phyloP scores from a whole-genome alignment of 2,888 invertebrate species.

The Nasonovia ribisnigri region DNA sequence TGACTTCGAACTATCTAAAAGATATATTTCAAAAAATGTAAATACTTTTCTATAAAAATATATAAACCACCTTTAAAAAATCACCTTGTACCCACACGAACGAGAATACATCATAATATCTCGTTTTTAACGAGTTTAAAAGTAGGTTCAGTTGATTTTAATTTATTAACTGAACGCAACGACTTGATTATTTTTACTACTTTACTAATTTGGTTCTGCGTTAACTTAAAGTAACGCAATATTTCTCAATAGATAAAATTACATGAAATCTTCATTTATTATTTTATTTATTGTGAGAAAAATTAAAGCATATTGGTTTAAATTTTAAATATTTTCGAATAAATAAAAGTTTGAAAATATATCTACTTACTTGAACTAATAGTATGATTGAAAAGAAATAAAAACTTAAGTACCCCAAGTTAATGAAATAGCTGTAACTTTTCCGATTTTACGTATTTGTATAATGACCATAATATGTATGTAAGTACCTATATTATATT shows the following conservation, averaged over 20 bases:
- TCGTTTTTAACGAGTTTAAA: not conserved
- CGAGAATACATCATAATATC: not conserved
- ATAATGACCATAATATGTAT: not conserved
- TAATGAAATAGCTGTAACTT: too few species aligned
- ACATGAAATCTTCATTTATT: not conserved
- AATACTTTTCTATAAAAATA: not conserved
- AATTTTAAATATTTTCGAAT: not conserved
- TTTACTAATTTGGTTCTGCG: not conserved
- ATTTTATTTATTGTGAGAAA: not conserved
- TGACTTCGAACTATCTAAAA: not conserved
- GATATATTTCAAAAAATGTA: not conserved
- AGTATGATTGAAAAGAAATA: not conserved
- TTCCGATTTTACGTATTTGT: not conserved
- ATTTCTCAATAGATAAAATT: not conserved
- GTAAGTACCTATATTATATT: not conserved
- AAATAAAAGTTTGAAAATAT: not conserved
- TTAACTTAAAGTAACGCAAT: not conserved
- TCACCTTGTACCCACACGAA: not conserved
- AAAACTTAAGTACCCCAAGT: not conserved
- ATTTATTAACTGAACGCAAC: not conserved
- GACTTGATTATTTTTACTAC: not conserved
- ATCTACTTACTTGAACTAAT: not conserved
- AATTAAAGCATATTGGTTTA: not conserved
- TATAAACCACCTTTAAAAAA: not conserved
- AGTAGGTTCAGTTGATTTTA: not conserved